Conservation (phyloP, 2,888 invertebrate genomes). For the Chloromyia formosa region DNA sequence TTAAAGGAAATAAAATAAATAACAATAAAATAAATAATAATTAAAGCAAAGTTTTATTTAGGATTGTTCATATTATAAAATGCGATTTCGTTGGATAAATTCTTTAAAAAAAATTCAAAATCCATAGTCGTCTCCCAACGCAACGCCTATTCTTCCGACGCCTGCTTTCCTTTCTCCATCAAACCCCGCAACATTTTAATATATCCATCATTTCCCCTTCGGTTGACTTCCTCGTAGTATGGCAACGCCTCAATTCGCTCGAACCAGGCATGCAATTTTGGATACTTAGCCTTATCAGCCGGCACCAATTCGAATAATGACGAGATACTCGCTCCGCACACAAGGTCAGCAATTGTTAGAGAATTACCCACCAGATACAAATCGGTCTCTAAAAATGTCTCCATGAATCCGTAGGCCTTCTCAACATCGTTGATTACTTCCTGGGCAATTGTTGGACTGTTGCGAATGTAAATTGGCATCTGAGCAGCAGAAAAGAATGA, state of each 20-base stretch:
- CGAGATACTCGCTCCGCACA: constrained; percentile 54
- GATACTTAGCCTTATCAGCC: constrained; percentile 51
- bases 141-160: too few species aligned
- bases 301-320: constrained; percentile 51
- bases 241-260: constrained; percentile 50
- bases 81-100: too few species aligned
- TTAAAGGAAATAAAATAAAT: too few species aligned
- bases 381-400: constrained; percentile 57
- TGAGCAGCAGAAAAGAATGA: neutral
- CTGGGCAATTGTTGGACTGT: constrained; percentile 24
- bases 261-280: constrained; percentile 47
- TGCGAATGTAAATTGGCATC: constrained; percentile 25
- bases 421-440: constrained; percentile 57
- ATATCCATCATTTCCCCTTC: constrained; percentile 48
- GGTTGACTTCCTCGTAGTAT: constrained; percentile 48
- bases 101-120: too few species aligned
- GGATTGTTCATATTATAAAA: too few species aligned
- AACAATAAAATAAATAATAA: too few species aligned
- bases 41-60: too few species aligned
- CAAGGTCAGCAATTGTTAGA: constrained; percentile 65
- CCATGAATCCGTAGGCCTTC: constrained; percentile 58
- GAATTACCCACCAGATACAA: constrained; percentile 56
- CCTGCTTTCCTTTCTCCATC: constrained; percentile 11
- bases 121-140: too few species aligned
- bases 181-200: constrained; percentile 17